Conservation (phyloP, 2,113 vertebrate genomes). For the Scopus umbretta region DNA sequence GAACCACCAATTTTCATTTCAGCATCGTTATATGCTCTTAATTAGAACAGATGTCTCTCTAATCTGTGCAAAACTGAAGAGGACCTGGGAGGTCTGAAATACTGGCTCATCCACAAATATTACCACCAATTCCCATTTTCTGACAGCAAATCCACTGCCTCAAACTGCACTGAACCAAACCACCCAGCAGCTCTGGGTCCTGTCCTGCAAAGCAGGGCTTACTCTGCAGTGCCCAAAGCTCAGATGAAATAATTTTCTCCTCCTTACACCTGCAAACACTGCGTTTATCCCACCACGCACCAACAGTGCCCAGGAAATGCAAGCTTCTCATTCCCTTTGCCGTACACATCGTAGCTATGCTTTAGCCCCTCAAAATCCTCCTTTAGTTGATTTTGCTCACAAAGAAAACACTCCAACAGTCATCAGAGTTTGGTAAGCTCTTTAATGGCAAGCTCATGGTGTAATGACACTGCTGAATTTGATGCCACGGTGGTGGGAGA, state of each 20-base stretch:
- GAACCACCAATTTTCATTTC: background rate
- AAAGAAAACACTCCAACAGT: background rate
- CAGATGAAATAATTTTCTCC: background rate
- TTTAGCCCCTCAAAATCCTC: background rate
- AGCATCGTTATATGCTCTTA: background rate
- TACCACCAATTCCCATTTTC: background rate
- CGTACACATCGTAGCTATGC: rapidly evolving
- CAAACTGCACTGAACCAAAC: background rate
- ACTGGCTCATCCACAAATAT: background rate
- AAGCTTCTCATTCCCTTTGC: background rate
- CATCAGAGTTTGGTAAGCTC: conserved; percentile 46
- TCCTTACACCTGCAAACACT: background rate
- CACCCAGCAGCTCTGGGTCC: background rate
- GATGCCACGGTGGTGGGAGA: background rate
- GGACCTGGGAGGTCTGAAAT: background rate
- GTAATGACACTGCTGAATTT: conserved; percentile 26
- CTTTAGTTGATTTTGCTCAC: background rate
- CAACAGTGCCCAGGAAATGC: background rate
- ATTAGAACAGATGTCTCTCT: background rate
- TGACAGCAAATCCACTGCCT: background rate
- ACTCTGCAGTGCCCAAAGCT: background rate
- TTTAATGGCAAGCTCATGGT: conserved; percentile 67
- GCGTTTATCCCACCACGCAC: background rate
- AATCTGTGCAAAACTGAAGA: background rate
- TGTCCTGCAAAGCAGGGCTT: background rate